Percentiles rank a stretch among this genome's conserved stretches.
Evolutionary conservation across 2,113 vertebrate genomes (phyloP).

Genomic region (Dasyprocta punctata): DNA sequence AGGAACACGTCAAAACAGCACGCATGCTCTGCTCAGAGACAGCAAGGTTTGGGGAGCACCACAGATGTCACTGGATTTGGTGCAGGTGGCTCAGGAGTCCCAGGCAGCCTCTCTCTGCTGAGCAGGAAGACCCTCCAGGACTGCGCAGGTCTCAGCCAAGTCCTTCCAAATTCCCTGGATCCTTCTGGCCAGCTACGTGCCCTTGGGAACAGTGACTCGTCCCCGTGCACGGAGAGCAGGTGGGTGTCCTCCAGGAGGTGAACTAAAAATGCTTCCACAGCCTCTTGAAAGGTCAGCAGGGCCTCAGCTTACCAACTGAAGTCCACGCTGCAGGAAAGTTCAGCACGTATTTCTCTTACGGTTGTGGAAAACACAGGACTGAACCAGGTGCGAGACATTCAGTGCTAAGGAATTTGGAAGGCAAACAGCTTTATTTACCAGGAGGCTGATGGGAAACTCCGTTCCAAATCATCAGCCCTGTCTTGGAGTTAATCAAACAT

Average conservation of each 20-base stretch:
- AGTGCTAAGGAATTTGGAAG: no score
- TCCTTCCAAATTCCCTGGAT: neutral
- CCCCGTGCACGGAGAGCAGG: slow-evolving; percentile 90
- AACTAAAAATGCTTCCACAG: slow-evolving; percentile 91
- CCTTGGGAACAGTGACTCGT: slow-evolving; percentile 91
- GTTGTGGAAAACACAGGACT: no score
- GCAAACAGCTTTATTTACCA: no score
- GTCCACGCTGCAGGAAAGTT: no score
- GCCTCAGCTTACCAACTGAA: no score
- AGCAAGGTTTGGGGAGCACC: neutral
- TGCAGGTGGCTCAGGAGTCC: neutral
- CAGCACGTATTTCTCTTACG: no score
- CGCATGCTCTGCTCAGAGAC: neutral
- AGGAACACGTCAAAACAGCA: neutral
- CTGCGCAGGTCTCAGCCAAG: slow-evolving; percentile 69
- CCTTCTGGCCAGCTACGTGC: slow-evolving; percentile 90
- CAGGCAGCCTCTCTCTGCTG: neutral
- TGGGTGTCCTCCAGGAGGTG: slow-evolving; percentile 90
- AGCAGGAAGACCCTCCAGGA: neutral
- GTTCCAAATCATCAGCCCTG: no score
- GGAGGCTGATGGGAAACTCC: no score
- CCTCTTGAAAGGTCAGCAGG: slow-evolving; percentile 79
- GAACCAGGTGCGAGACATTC: no score
- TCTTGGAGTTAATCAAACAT: no score
- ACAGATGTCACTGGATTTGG: neutral